Percentiles rank a stretch among this genome's conserved stretches.
These are phyloP conservation scores for Brenthis hecate DNA, from an alignment of 2,888 invertebrate species.

Conservation along the genomic window DNA sequence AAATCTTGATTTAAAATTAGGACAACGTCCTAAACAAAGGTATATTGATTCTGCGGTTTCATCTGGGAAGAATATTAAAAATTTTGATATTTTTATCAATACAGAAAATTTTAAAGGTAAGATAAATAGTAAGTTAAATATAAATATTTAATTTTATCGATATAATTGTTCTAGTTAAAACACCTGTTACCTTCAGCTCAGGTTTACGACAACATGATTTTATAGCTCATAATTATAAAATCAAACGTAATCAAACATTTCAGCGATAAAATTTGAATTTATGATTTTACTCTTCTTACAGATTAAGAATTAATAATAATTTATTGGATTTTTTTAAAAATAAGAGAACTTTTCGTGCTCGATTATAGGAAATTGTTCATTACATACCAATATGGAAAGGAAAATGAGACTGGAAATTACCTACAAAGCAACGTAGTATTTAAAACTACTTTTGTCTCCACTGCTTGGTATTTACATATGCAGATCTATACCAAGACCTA, in stretches of 20 bases:
- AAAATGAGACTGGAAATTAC: too few relatives aligned
- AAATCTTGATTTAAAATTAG: slow-evolving; percentile 39
- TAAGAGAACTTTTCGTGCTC: not conserved
- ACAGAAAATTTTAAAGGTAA: slow-evolving; percentile 12
- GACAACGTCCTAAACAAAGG: slow-evolving; percentile 64
- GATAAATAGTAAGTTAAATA: slow-evolving; percentile 1
- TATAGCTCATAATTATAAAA: slow-evolving; percentile 15
- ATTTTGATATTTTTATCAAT: slow-evolving; percentile 18
- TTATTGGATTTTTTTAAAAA: not conserved
- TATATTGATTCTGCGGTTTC: slow-evolving; percentile 66
- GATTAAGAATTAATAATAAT: not conserved
- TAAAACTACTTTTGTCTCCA: too few relatives aligned
- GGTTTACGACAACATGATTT: slow-evolving; percentile 23
- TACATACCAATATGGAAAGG: too few relatives aligned
- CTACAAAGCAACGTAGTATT: too few relatives aligned
- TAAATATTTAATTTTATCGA: not conserved
- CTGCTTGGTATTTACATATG: too few relatives aligned
- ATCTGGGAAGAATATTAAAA: slow-evolving; percentile 45
- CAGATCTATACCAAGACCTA: too few relatives aligned
- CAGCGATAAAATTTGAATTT: not conserved
- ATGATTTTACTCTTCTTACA: not conserved
- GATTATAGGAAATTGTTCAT: not conserved
- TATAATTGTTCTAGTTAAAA: slow-evolving; percentile 3
- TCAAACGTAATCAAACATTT: slow-evolving; percentile 4
- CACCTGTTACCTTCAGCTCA: slow-evolving; percentile 30